A percentile compares a stretch with the other conserved stretches of the same genome.
phyloP scores from a whole-genome alignment of 2,797 vertebrate genomes.

The Artibeus lituratus region DNA sequence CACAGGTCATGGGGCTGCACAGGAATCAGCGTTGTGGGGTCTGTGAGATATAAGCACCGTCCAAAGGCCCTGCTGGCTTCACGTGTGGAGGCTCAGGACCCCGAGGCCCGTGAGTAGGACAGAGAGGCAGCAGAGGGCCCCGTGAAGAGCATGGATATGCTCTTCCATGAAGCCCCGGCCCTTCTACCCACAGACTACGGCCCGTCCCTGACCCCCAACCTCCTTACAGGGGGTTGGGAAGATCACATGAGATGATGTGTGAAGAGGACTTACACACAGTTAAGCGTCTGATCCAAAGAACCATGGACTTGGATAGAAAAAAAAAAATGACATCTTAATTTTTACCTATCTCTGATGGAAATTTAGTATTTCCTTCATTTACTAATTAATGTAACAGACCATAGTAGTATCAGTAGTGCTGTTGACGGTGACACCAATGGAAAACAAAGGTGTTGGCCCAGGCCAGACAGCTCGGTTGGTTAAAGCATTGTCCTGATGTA shows the following conservation, averaged over 20 bases:
- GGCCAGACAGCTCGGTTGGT: background rate
- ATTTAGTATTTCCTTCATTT: background rate
- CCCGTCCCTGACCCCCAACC: background rate
- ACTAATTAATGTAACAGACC: background rate
- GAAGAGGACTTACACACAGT: background rate
- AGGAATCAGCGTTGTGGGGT: background rate
- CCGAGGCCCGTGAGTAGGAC: accelerated
- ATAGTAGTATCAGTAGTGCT: background rate
- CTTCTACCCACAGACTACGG: background rate
- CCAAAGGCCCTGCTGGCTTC: background rate
- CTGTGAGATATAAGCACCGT: background rate
- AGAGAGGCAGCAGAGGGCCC: background rate
- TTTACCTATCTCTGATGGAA: background rate
- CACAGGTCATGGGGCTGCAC: background rate
- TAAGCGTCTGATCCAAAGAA: background rate
- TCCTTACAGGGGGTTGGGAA: background rate
- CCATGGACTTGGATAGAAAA: background rate
- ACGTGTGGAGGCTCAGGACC: background rate
- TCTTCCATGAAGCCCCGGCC: background rate
- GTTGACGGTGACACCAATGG: background rate
- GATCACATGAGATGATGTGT: background rate
- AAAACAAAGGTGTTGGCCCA: background rate
- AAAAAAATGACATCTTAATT: background rate
- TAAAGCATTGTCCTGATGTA: background rate
- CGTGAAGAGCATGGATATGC: accelerated